Percentiles rank a stretch among this genome's conserved stretches.
Conservation (phyloP, 1,140 invertebrate species). For the Calliphora vicina region DNA sequence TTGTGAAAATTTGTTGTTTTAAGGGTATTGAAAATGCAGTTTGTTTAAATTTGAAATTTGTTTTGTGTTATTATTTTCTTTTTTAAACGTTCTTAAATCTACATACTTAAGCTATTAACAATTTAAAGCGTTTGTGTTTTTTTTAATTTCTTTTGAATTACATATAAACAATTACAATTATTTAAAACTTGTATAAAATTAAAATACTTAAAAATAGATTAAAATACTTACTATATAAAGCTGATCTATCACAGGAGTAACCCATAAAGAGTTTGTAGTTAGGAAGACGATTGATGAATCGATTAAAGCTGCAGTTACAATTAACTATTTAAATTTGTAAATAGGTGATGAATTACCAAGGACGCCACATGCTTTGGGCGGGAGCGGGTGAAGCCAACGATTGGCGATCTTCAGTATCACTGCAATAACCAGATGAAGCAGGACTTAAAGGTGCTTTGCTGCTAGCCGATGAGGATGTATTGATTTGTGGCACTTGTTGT, state of each 20-base stretch:
- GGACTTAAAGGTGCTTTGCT: conserved; percentile 46
- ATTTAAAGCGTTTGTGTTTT: neutral
- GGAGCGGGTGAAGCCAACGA: conserved; percentile 3
- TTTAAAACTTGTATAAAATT: neutral
- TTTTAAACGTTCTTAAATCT: neutral
- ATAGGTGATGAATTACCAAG: conserved; percentile 67
- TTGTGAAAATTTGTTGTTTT: too few species aligned
- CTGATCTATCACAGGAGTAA: conserved; percentile 19
- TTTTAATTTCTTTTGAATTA: conserved; percentile 6
- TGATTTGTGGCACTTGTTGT: neutral
- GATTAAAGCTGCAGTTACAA: conserved; percentile 18
- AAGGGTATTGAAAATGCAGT: neutral
- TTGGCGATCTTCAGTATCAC: conserved; percentile 47
- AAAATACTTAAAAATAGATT: neutral
- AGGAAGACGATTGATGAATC: conserved; percentile 6
- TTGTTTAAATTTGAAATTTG: conserved; percentile 17
- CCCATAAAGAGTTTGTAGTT: neutral
- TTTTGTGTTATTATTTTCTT: conserved; percentile 11
- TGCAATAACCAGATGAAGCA: conserved; percentile 57
- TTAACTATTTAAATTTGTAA: neutral
- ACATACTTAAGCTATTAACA: neutral
- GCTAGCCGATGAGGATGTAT: conserved; percentile 16
- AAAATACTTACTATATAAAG: neutral
- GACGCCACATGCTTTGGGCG: conserved; percentile 70
- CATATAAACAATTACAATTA: neutral